phyloP scores from a whole-genome alignment of 2,797 vertebrate species.

The Enteromius viviparus region DNA sequence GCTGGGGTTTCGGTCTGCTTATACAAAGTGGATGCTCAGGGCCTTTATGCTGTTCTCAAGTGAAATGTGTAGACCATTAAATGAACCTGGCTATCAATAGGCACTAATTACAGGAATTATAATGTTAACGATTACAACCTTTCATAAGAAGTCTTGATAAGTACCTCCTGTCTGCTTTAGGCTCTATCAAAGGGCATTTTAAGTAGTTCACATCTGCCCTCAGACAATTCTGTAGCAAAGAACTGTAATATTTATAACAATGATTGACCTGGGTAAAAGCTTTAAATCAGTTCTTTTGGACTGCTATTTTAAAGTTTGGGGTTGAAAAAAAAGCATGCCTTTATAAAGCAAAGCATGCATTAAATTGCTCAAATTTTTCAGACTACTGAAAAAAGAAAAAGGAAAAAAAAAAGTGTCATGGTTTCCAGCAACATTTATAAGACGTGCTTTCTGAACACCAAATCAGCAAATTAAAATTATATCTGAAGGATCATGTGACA shows the following conservation, averaged over 20 bases:
- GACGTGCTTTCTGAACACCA: background rate
- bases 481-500: no score
- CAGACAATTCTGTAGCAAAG: background rate
- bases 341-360: background rate
- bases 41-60: background rate
- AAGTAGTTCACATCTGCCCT: background rate
- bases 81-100: background rate
- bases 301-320: background rate
- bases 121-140: background rate
- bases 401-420: background rate
- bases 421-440: background rate
- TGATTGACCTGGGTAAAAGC: conserved; percentile 1
- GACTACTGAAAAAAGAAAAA: background rate
- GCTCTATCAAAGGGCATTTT: background rate
- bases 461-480: background rate
- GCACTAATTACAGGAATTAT: background rate
- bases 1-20: background rate
- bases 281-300: conserved; percentile 1
- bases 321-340: background rate
- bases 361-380: background rate
- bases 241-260: background rate
- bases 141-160: background rate
- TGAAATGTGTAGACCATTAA: background rate
- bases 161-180: no score
- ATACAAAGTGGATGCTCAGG: background rate